These are phyloP conservation scores for Scaptomyza graminum DNA, from an alignment of 1,140 invertebrate genomes.

Conservation along the genomic window DNA sequence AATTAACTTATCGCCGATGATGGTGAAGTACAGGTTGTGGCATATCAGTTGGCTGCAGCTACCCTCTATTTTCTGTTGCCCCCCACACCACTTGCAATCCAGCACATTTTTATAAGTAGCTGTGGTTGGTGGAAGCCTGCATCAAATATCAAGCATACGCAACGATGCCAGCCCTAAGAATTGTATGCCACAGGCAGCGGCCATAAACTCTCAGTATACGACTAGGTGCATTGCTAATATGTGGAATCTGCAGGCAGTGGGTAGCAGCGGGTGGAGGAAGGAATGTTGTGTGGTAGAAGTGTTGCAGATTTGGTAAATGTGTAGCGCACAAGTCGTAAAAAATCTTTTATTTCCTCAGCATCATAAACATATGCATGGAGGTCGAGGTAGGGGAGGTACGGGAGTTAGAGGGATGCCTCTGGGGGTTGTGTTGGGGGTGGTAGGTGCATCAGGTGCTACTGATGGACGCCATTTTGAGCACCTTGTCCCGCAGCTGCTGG, in stretches of 20 bases:
- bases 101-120: constrained; percentile 41
- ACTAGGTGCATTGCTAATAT: constrained; percentile 33
- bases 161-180: constrained; percentile 2
- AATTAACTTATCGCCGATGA: constrained; percentile 40
- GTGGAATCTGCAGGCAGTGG: background rate
- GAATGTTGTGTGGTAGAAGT: background rate
- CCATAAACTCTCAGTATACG: constrained; percentile 19
- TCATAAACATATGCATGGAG: constrained; percentile 67
- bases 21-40: constrained; percentile 1
- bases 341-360: constrained; percentile 71
- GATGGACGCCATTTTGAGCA: constrained; percentile 18
- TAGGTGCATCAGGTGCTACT: constrained; percentile 5
- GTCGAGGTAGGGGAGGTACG: background rate
- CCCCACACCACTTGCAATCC: background rate
- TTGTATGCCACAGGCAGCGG: constrained; percentile 18
- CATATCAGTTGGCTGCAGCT: background rate
- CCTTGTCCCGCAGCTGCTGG: constrained; percentile 54
- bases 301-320: constrained; percentile 34
- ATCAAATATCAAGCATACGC: constrained; percentile 45
- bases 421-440: background rate
- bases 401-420: constrained; percentile 12
- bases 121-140: constrained; percentile 7
- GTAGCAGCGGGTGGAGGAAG: background rate
- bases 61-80: background rate
- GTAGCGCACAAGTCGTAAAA: constrained; percentile 62